Evolutionary conservation across 1,140 invertebrate species (phyloP), one percentile per base, ranked within the genome.

Genomic region (Pogonomyrmex barbatus): DNA sequence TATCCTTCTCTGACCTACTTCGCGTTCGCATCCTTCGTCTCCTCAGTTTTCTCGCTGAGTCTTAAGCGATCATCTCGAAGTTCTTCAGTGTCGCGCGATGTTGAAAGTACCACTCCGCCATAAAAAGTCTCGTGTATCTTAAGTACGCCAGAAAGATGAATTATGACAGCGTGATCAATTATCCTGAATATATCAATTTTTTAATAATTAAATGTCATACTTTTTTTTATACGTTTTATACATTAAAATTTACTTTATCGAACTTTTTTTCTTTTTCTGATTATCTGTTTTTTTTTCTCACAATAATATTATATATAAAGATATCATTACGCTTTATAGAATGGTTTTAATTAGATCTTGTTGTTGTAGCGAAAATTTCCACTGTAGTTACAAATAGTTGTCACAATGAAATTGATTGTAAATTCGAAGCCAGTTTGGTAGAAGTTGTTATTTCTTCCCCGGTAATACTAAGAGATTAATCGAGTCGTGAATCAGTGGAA

Each of bases 1-100:
- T 83, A 83, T 83, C 67, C 68, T 60, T 83, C 79, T 75, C 68
- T 83, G 79, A 85, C 82, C 82, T 85, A 77, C 60, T 76, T 85
- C 14, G 33, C 36, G 71, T 60, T 78, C 47, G 73, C 9, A 85
- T 56, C 47, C 10, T 78, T 17, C 50, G 56, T 60, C 71, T 76
- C 45, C 47, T 65, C 71, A 24, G 47, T 39, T 78, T 54, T 52
- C 75, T 85, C 60, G 33, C 60, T n/a, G 73, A 85, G 60, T 78
- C 73, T 85, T 85, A 85, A 83, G 45, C 82, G 73, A 85, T 78
- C 82, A 77, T 78, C 60, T 60, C 68, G 3, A 62, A 83, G 79
- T 82, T 82, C 79, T 60, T 83, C 70, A 75, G 54, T 52, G 50
- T 79, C 47, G 62, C 47, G n/a, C 54, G 39, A 83, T 60, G 79